Conservation (phyloP, 2,888 invertebrate genomes). For the Eremobia ochroleuca region DNA sequence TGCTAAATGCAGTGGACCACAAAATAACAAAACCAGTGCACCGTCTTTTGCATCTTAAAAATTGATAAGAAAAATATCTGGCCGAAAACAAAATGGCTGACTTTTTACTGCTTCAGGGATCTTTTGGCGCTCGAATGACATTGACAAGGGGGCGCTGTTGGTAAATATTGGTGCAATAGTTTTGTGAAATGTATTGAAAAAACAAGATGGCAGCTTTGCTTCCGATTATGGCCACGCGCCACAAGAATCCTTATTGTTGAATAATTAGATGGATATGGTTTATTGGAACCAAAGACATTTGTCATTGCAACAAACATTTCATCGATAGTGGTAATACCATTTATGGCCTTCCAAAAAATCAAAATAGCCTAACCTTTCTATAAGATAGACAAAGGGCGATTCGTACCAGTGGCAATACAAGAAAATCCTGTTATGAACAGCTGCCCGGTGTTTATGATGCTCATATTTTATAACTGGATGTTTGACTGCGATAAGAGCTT, state of each 20-base stretch:
- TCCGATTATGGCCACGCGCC: neutral
- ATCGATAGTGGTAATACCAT: neutral
- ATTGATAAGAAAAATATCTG: constrained; percentile 4
- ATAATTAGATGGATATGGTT: neutral
- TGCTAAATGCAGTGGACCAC: constrained; percentile 26
- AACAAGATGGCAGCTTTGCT: neutral
- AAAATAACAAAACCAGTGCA: neutral
- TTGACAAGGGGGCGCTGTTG: neutral
- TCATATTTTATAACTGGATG: constrained; percentile 47
- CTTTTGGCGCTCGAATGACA: neutral
- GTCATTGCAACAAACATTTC: neutral
- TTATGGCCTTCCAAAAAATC: neutral
- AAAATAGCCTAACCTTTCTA: constrained; percentile 14
- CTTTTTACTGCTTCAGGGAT: constrained; percentile 1
- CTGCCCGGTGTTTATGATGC: constrained; percentile 47
- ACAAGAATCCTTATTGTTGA: neutral
- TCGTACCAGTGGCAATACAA: constrained; percentile 40
- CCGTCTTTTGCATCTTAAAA: constrained; percentile 32
- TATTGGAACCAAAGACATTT: neutral
- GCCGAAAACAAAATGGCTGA: neutral
- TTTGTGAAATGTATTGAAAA: neutral
- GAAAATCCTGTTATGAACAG: constrained; percentile 60
- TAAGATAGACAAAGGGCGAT: constrained; percentile 31
- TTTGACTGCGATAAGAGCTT: constrained; percentile 38
- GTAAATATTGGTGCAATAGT: neutral